Percentiles rank a stretch among this genome's conserved stretches.
Evolutionary conservation across 2,888 invertebrate genomes (phyloP).

Genomic region (Druceiella hillmani): DNA sequence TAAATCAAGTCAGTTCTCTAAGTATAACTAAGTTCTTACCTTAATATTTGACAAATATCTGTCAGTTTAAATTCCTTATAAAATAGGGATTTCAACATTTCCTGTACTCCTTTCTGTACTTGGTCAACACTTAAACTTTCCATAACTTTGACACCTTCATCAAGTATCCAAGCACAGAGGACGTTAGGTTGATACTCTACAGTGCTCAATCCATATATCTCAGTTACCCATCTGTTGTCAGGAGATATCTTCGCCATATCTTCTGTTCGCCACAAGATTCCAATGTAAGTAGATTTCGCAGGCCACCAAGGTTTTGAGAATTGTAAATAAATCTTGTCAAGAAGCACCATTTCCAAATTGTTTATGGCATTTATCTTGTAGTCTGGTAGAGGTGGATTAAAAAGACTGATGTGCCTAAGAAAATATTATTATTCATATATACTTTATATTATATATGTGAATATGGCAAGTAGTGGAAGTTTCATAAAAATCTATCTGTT

Average conservation of each 20-base stretch:
- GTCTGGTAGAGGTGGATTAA: constrained; percentile 52
- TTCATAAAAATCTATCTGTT: no score
- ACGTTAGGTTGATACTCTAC: constrained; percentile 56
- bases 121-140: constrained; percentile 51
- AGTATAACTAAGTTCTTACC: constrained; percentile 34
- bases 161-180: constrained; percentile 61
- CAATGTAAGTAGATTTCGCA: constrained; percentile 39
- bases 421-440: constrained; percentile 9
- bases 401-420: constrained; percentile 46
- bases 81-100: constrained; percentile 48
- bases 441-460: no score
- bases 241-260: constrained; percentile 43
- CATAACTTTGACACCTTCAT: constrained; percentile 55
- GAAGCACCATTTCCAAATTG: constrained; percentile 57
- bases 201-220: constrained; percentile 56
- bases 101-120: constrained; percentile 49
- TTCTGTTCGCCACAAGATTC: constrained; percentile 52
- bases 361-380: constrained; percentile 53
- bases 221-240: constrained; percentile 54
- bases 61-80: constrained; percentile 49
- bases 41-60: constrained; percentile 44
- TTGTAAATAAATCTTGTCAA: constrained; percentile 66
- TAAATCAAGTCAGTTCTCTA: no score
- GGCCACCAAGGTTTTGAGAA: constrained; percentile 65
- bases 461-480: no score